phyloP scores from a whole-genome alignment of 2,113 vertebrate genomes.

The Nicator chloris region DNA sequence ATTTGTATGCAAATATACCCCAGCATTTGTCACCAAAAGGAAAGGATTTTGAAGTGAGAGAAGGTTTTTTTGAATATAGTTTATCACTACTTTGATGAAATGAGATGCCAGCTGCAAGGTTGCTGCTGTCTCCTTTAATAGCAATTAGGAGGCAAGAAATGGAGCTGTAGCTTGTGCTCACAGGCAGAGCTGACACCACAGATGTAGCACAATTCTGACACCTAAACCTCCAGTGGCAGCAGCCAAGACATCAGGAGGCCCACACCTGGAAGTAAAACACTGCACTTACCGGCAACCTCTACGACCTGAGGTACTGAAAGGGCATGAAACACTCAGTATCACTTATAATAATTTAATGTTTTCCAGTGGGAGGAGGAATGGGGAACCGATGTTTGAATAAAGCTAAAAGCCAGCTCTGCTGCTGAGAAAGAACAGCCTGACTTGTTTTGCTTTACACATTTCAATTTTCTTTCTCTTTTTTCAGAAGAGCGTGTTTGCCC shows the following conservation, averaged over 20 bases:
- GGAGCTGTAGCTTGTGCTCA: neutral
- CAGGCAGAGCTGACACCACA: constrained; percentile 33
- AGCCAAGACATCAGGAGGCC: neutral
- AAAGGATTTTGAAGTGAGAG: constrained; percentile 40
- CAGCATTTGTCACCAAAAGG: constrained; percentile 48
- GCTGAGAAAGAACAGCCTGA: neutral
- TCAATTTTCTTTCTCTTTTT: neutral
- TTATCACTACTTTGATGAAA: constrained; percentile 54
- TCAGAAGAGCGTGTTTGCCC: neutral
- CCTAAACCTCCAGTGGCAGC: constrained; percentile 21
- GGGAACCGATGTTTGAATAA: neutral
- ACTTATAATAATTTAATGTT: neutral
- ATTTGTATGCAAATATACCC: constrained; percentile 67
- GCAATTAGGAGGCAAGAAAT: constrained; percentile 21
- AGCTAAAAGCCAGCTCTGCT: neutral
- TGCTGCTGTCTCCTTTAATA: constrained; percentile 55
- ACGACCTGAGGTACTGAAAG: neutral
- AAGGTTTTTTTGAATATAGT: constrained; percentile 37
- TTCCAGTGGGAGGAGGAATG: neutral
- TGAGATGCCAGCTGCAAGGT: constrained; percentile 8
- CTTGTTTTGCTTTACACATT: neutral
- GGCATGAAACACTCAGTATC: neutral
- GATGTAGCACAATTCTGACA: constrained; percentile 11
- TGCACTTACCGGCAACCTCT: neutral
- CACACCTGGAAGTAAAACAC: neutral